Conservation (phyloP, 2,113 vertebrate genomes). For the Drymodes brunneopygia region DNA sequence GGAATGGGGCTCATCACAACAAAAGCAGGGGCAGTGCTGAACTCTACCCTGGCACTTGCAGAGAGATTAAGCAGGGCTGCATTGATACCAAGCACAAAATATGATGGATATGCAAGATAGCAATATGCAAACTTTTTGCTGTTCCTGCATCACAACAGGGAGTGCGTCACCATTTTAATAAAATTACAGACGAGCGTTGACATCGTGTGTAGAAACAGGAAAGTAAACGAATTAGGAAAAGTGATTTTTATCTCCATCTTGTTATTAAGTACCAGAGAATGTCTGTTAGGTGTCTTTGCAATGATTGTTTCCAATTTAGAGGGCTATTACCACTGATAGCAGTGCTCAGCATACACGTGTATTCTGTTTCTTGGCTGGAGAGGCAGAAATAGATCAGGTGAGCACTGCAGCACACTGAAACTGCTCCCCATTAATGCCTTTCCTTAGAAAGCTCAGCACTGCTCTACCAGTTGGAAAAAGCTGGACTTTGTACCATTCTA, state of each 20-base stretch:
- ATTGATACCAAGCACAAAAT: neutral
- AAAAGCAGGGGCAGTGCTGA: neutral
- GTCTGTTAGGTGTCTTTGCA: neutral
- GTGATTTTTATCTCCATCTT: constrained; percentile 7
- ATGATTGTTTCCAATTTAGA: neutral
- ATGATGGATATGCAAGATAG: neutral
- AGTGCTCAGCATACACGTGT: neutral
- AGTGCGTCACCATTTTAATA: neutral
- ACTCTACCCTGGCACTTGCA: neutral
- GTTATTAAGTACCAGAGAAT: neutral
- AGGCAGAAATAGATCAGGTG: neutral
- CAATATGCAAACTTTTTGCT: neutral
- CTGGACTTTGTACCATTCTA: neutral
- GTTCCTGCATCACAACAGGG: neutral
- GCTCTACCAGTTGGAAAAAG: neutral
- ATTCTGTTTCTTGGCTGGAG: neutral
- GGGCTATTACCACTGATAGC: neutral
- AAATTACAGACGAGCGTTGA: neutral
- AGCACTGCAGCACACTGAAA: neutral
- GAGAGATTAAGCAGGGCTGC: neutral
- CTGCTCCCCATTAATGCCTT: neutral
- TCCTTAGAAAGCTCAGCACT: neutral
- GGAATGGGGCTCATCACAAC: neutral
- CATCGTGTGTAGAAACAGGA: neutral
- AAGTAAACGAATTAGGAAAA: constrained; percentile 14